Evolutionary conservation across 2,888 invertebrate genomes (phyloP), one percentile per base, ranked within the genome.

Genomic region (Allygus modestus): DNA sequence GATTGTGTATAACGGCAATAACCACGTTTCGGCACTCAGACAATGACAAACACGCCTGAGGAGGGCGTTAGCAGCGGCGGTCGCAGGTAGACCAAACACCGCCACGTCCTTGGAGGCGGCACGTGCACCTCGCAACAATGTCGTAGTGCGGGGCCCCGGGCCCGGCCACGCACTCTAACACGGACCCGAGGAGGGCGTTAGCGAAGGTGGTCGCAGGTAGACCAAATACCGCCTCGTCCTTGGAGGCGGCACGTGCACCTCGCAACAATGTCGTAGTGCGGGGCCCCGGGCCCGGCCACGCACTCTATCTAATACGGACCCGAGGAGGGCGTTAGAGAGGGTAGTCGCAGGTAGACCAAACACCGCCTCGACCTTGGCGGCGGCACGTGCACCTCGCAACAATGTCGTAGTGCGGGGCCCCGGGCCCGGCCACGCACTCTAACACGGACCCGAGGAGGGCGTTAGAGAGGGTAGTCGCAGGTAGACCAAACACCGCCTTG

Each of bases 21-120:
- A 37, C 37, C 37, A 37, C 37, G 37, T 37, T 37, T 37, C 9
- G 37, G 37, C 9, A 37, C 37, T 37, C 37, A 37, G 37, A 37
- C 37, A 9, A 37, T 37, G 37, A n/a, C n/a, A n/a, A n/a, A n/a
- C n/a, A n/a, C n/a, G n/a, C n/a, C n/a, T n/a, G n/a, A n/a, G n/a
- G n/a, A 9, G 46, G 17, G 12, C 46, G 46, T 37, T 37, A 37
- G 11, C 46, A 17, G 12, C 46, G 15, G 37, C 37, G 37, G 37
- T 37, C 37, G 23, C 54, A 54, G 54, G 54, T n/a, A 54, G 54
- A 54, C 54, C 54, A 54, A 54, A 54, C 54, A 54, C 5, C 23
- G 17, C 20, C 23, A 1, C 23, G 54, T n/a, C 54, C 54, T n/a
- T 11, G 54, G 20, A n/a, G 5, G 23, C 20, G 54, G 54, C 54